Evolutionary conservation across 2,113 vertebrate species (phyloP).

Genomic region (Natator depressus): DNA sequence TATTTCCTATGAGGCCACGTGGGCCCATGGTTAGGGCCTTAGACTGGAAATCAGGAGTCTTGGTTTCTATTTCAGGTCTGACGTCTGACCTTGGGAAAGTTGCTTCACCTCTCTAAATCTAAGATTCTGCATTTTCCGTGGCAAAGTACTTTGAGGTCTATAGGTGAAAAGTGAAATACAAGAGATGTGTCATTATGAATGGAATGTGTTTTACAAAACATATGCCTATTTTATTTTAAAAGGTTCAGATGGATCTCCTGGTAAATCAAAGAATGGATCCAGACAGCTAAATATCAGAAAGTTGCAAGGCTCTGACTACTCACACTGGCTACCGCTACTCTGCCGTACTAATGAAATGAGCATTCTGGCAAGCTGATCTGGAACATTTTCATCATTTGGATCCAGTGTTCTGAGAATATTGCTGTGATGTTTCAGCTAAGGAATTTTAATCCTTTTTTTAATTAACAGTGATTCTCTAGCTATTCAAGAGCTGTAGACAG

Average conservation of each 20-base stretch:
- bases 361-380: constrained; percentile 25
- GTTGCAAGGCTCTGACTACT: not conserved
- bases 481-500: not conserved
- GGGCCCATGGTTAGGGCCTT: not conserved
- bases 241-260: not conserved
- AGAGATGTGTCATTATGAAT: not conserved
- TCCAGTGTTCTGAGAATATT: constrained; percentile 35
- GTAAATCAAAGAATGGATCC: not conserved
- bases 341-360: constrained; percentile 60
- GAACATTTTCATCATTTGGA: constrained; percentile 38
- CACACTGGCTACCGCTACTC: constrained; percentile 26
- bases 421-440: constrained; percentile 29
- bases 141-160: not conserved
- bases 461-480: constrained; percentile 20
- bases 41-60: not conserved
- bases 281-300: not conserved
- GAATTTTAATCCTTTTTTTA: constrained; percentile 46
- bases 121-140: not conserved
- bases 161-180: not conserved
- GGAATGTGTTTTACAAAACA: not conserved
- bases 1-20: not conserved
- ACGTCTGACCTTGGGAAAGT: not conserved
- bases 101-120: not conserved
- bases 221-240: not conserved
- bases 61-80: not conserved